phyloP scores from a whole-genome alignment of 2,888 invertebrate genomes.

The Crioceris asparagi region DNA sequence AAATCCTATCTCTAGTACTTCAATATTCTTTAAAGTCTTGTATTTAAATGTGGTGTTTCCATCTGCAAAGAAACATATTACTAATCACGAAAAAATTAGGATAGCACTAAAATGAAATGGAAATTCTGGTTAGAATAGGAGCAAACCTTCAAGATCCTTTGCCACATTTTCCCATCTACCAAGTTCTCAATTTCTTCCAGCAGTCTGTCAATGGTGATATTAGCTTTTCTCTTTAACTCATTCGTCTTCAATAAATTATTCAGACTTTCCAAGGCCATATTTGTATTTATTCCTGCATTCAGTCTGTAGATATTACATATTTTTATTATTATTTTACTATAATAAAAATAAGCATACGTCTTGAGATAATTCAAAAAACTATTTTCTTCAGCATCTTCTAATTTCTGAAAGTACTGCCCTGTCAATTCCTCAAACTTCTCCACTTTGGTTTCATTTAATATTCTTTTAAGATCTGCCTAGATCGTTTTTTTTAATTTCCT shows the following conservation, averaged over 20 bases:
- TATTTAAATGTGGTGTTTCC: constrained; percentile 4
- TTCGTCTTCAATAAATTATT: constrained; percentile 14
- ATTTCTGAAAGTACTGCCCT: constrained; percentile 6
- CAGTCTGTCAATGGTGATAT: constrained; percentile 7
- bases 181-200: constrained; percentile 9
- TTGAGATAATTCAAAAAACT: no score
- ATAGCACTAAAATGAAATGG: no score
- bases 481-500: constrained; percentile 11
- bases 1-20: constrained; percentile 9
- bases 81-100: no score
- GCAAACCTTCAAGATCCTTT: constrained; percentile 5
- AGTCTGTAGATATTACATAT: no score
- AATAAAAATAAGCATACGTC: no score
- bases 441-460: constrained; percentile 11
- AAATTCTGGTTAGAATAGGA: no score
- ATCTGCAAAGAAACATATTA: constrained; percentile 6
- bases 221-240: constrained; percentile 5
- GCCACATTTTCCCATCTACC: constrained; percentile 10
- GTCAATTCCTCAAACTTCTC: constrained; percentile 13
- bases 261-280: constrained; percentile 14
- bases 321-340: no score
- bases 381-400: constrained; percentile 1
- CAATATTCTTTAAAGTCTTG: constrained; percentile 6
- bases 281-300: no score
- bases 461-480: constrained; percentile 12